Base-by-base conservation (phyloP, 1,140 invertebrate species). In the Mya arenaria region DNA sequence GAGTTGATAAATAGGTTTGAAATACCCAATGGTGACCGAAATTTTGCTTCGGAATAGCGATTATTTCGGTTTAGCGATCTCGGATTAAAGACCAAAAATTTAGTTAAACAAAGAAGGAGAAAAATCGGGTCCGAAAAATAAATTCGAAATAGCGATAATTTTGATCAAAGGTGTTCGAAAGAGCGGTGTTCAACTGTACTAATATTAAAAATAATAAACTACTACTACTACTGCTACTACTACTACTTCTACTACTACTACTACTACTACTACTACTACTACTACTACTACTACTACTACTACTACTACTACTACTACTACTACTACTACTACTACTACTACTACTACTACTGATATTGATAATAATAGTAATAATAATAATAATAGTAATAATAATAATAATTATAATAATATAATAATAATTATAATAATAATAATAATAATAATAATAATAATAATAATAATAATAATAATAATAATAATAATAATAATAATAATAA, bases 211-310 rank as follows among this genome's bases (percentile, higher is more conserved):
- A 10, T 44, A 44, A 10, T 19, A 44, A 44, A 52, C 48, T 52
- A 41, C 55, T 65, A 48, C 60, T 75, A 63, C 80, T 82, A 82
- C 80, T 63, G 19, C 41, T 44, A 44, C 41, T 44, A 44, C 41
- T 44, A 44, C 41, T 44, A 44, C 41, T 44, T 10, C 41, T 44
- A 44, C 41, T 44, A 44, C 41, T 10, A 44, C 41, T 44, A 44
- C 41, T 44, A 44, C 41, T 37, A 44, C 41, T 44, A 75, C 71
- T 75, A 75, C 80, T 75, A 75, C 69, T 75, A 75, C 69, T 75
- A 63, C 69, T 75, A 63, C 80, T 63, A 75, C 80, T 65, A 75
- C 69, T 75, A 82, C 80, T 82, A 75, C 69, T 82, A 75, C 71
- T 75, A 75, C 44, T 60, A 41, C 78, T 81, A 73, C 78, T 60